Evolutionary conservation across 2,113 vertebrate species (phyloP).

Genomic region (Halcyon senegalensis): DNA sequence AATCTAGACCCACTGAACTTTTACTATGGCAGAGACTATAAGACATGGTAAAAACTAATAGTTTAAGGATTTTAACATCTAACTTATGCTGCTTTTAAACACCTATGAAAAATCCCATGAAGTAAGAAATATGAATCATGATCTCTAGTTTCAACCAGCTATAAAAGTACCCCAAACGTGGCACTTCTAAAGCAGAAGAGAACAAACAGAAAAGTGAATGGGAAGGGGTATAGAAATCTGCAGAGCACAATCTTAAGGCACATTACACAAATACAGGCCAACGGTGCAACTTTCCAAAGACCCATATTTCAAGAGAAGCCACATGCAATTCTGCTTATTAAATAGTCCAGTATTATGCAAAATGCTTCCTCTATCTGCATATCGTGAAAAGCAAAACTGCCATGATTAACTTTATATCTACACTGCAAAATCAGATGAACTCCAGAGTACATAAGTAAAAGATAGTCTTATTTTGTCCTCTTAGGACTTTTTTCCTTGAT

Average conservation of each 20-base stretch:
- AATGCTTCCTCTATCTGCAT: not conserved
- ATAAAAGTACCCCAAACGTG: not conserved
- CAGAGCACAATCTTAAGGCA: not conserved
- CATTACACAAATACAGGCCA: not conserved
- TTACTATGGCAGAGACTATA: not conserved
- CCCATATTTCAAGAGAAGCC: not conserved
- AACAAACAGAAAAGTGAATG: not conserved
- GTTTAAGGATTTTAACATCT: not conserved
- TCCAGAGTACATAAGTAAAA: not conserved
- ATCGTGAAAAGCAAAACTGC: not conserved
- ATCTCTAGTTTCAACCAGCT: not conserved
- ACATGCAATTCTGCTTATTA: not conserved
- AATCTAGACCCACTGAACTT: not conserved
- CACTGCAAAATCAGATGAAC: not conserved
- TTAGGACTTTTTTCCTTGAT: not conserved
- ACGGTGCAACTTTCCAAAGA: not conserved
- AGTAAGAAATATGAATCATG: not conserved
- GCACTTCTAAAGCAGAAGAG: not conserved
- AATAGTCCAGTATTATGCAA: not conserved
- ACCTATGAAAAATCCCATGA: not conserved
- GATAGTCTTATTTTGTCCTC: not conserved
- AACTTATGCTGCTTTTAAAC: not conserved
- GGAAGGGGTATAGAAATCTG: accelerated
- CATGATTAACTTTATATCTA: not conserved
- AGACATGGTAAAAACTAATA: not conserved